Conservation (phyloP, 2,888 invertebrate genomes). For the Cataglyphis altisquamis region DNA sequence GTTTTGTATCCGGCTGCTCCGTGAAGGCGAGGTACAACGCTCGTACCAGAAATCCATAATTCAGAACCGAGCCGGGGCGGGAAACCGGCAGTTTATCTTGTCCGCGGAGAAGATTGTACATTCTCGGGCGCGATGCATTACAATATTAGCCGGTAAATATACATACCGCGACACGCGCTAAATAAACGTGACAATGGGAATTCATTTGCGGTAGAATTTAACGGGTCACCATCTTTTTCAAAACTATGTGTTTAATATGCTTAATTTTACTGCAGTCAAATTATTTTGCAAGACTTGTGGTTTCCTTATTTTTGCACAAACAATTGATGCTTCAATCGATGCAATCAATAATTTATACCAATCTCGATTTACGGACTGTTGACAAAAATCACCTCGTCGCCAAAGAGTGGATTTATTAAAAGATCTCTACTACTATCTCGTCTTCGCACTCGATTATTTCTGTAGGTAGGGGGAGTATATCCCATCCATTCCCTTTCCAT, state of each 20-base stretch:
- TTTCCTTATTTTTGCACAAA: neutral
- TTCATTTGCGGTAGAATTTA: neutral
- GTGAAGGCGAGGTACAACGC: slow-evolving; percentile 63
- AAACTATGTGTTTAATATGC: neutral
- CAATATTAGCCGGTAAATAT: slow-evolving; percentile 55
- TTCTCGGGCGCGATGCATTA: slow-evolving; percentile 47
- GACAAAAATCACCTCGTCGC: slow-evolving; percentile 7
- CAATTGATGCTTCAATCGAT: neutral
- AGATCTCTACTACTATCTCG: slow-evolving; percentile 68
- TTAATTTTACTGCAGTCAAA: neutral
- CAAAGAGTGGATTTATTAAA: slow-evolving; percentile 74
- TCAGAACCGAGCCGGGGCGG: slow-evolving; percentile 52
- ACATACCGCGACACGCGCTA: slow-evolving; percentile 42
- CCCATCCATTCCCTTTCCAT: slow-evolving; percentile 56
- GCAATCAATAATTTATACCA: neutral
- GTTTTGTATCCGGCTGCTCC: slow-evolving; percentile 56
- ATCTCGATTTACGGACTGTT: slow-evolving; percentile 15
- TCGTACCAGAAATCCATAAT: slow-evolving; percentile 72
- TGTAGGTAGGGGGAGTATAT: slow-evolving; percentile 62
- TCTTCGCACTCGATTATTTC: slow-evolving; percentile 75
- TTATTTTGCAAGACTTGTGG: neutral
- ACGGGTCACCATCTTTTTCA: neutral
- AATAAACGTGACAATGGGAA: slow-evolving; percentile 28
- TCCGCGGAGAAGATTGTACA: slow-evolving; percentile 47
- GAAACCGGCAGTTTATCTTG: slow-evolving; percentile 53